These are phyloP conservation scores for Lerista edwardsae DNA, from an alignment of 2,797 vertebrate species.

Conservation along the genomic window DNA sequence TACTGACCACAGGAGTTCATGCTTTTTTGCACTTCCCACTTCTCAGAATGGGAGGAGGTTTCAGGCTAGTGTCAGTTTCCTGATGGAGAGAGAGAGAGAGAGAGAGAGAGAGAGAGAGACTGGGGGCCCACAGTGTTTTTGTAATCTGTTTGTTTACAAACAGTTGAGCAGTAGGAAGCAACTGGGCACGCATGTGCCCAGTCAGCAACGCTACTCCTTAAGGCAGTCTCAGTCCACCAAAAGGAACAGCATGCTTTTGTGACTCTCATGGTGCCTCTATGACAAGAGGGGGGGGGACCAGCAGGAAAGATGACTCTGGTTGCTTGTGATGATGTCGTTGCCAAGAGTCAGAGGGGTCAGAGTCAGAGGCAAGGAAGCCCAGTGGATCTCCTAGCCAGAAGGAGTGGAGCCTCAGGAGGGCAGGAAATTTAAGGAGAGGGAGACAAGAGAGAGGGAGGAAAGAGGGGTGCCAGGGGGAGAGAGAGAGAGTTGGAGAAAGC, in stretches of 20 bases:
- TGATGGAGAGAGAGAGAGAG: background rate
- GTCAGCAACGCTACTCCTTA: background rate
- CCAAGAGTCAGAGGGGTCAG: no score
- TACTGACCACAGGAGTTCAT: background rate
- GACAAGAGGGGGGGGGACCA: no score
- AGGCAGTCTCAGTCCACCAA: background rate
- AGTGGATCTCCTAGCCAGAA: no score
- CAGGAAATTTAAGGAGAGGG: no score
- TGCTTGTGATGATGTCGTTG: no score
- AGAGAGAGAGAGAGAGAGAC: background rate
- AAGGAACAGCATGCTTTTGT: background rate
- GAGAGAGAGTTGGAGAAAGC: no score
- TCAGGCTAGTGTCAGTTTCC: background rate
- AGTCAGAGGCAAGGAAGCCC: no score
- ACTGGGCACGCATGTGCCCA: background rate
- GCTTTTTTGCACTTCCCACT: background rate
- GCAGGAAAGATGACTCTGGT: no score
- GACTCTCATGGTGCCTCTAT: no score
- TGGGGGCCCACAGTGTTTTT: background rate
- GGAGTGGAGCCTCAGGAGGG: no score
- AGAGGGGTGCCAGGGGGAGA: no score
- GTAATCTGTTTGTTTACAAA: background rate
- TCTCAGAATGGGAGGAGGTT: background rate
- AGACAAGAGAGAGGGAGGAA: no score
- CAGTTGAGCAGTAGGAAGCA: background rate